Conservation (phyloP, 2,113 vertebrate genomes). For the Pachypanchax playfairii region DNA sequence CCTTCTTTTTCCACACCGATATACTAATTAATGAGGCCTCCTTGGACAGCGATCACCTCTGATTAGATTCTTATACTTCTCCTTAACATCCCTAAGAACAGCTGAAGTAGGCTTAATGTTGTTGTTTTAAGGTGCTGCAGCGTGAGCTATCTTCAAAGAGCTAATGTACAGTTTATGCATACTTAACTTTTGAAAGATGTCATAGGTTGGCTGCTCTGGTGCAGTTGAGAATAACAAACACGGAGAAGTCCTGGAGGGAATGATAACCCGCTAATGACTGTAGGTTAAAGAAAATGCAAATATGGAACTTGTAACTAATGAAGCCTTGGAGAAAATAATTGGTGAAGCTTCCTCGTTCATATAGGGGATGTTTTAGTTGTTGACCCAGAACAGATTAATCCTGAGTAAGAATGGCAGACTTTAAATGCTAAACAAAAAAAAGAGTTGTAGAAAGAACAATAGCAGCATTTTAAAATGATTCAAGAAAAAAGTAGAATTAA, state of each 20-base stretch:
- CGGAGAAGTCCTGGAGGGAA: neutral
- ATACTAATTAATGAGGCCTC: conserved; percentile 56
- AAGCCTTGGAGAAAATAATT: conserved; percentile 24
- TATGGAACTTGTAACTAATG: conserved; percentile 23
- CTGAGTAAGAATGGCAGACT: neutral
- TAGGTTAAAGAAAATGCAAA: conserved; percentile 14
- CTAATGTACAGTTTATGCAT: neutral
- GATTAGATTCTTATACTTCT: conserved; percentile 43
- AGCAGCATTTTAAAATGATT: too few relatives aligned
- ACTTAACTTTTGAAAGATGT: conserved; percentile 30
- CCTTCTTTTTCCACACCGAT: conserved; percentile 20
- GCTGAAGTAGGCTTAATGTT: conserved; percentile 23
- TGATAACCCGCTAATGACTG: neutral
- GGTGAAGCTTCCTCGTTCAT: conserved; percentile 14
- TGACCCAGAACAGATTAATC: conserved; percentile 5
- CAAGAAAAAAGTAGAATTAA: too few relatives aligned
- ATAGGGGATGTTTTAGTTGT: conserved; percentile 2
- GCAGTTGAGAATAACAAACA: conserved; percentile 10
- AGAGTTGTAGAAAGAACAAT: neutral
- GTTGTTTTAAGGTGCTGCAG: conserved; percentile 23
- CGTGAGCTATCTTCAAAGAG: conserved; percentile 1
- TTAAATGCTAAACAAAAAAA: neutral
- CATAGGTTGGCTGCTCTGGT: conserved; percentile 20
- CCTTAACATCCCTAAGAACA: conserved; percentile 31
- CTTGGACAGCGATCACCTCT: conserved; percentile 36